phyloP scores from a whole-genome alignment of 2,888 invertebrate species.

The Drosophila melanocephala region DNA sequence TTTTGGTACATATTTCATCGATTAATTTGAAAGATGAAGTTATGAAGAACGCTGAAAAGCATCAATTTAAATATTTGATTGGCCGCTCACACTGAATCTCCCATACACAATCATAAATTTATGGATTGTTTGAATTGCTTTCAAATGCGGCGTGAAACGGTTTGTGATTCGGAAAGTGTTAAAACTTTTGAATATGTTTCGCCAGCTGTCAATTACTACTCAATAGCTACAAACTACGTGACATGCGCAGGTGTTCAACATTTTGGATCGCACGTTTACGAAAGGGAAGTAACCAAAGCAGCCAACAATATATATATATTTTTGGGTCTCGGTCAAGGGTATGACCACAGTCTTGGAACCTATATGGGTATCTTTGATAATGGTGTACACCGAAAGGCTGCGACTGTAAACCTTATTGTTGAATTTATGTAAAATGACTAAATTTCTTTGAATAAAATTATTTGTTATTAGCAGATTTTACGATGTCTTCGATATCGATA shows the following conservation, averaged over 20 bases:
- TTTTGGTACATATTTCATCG: constrained; percentile 81
- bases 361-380: not conserved
- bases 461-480: not conserved
- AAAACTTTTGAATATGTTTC: constrained; percentile 45
- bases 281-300: constrained; percentile 59
- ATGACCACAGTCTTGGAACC: constrained; percentile 13
- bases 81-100: constrained; percentile 46
- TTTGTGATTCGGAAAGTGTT: constrained; percentile 60
- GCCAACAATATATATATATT: constrained; percentile 10
- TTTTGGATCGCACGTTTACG: constrained; percentile 15
- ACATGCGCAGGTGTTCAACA: constrained; percentile 68
- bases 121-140: constrained; percentile 73
- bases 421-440: not conserved
- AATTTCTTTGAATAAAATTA: not conserved
- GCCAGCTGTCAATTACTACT: constrained; percentile 53
- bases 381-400: not conserved
- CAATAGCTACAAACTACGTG: constrained; percentile 59
- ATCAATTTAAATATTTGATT: constrained; percentile 82
- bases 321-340: constrained; percentile 76
- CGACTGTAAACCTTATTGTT: not conserved
- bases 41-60: constrained; percentile 75
- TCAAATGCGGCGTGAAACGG: constrained; percentile 77
- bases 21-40: constrained; percentile 82
- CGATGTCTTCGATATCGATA: not conserved
- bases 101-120: constrained; percentile 79